Conservation (phyloP, 37 sponge, comb jelly and placozoan genomes). For the Oopsacas minuta region DNA sequence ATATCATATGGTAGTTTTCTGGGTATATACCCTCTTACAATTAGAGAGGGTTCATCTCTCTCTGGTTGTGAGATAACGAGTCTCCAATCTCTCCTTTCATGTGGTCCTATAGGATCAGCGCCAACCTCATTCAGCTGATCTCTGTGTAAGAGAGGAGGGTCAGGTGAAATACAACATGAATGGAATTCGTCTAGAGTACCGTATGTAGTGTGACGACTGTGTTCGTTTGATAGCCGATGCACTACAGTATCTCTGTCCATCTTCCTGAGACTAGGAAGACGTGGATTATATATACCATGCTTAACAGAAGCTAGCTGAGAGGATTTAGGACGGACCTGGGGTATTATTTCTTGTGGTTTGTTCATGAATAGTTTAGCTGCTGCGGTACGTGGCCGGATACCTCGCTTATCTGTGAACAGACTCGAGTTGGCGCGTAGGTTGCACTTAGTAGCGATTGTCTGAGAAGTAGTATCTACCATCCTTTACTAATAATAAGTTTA, state of each 20-base stretch:
- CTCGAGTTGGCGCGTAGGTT: background rate
- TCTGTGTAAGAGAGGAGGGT: background rate
- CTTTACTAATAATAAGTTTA: background rate
- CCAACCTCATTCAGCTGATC: background rate
- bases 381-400: background rate
- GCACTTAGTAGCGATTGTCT: background rate
- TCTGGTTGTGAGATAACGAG: background rate
- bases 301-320: constrained; percentile 55
- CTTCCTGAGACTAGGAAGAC: constrained; percentile 56
- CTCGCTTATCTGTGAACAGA: constrained; percentile 1
- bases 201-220: constrained; percentile 47
- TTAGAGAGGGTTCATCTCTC: background rate
- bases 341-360: background rate
- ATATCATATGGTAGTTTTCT: background rate
- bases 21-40: background rate
- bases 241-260: constrained; percentile 66
- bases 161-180: background rate
- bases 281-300: constrained; percentile 57
- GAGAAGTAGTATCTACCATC: background rate
- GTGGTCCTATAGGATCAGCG: background rate
- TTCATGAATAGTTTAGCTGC: background rate
- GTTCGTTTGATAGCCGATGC: constrained; percentile 50
- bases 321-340: constrained; percentile 23
- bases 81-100: background rate
- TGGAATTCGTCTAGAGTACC: constrained; percentile 17